Percentiles rank a stretch among this genome's conserved stretches.
These are phyloP conservation scores for Leptodirus hochenwartii DNA, from an alignment of 2,888 invertebrate genomes.

Conservation along the genomic window DNA sequence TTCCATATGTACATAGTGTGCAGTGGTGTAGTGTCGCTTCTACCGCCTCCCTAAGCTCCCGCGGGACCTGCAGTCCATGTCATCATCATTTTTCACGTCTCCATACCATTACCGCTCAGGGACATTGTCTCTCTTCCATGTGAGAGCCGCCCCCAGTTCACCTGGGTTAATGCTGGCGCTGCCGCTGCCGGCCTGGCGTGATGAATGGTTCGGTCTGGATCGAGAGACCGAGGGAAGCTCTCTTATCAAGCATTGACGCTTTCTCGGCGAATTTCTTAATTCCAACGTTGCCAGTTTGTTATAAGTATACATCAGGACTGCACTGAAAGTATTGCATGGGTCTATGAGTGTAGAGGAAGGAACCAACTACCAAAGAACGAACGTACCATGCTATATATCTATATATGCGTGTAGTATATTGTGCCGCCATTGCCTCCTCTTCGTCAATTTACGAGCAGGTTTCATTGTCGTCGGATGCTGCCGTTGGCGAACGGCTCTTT, in stretches of 20 bases:
- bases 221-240: slow-evolving; percentile 23
- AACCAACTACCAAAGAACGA: no score
- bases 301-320: slow-evolving; percentile 4
- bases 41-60: no score
- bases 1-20: background rate
- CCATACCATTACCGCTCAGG: slow-evolving; percentile 26
- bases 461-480: slow-evolving; percentile 27
- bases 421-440: slow-evolving; percentile 1
- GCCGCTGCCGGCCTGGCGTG: slow-evolving; percentile 4
- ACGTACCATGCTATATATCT: background rate
- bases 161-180: slow-evolving; percentile 27
- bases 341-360: background rate
- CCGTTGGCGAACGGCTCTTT: slow-evolving; percentile 26
- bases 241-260: slow-evolving; percentile 25
- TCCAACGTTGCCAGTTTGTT: slow-evolving; percentile 4
- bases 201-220: no score
- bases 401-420: no score
- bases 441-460: slow-evolving; percentile 28
- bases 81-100: slow-evolving; percentile 29
- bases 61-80: slow-evolving; percentile 23
- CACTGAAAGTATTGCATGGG: slow-evolving; percentile 3
- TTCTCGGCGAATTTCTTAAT: slow-evolving; percentile 13
- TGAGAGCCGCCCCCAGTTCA: slow-evolving; percentile 25
- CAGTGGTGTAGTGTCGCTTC: no score
- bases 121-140: slow-evolving; percentile 26